Base-by-base conservation (phyloP, 2,797 vertebrate species). In the Pangasius larnaudii region DNA sequence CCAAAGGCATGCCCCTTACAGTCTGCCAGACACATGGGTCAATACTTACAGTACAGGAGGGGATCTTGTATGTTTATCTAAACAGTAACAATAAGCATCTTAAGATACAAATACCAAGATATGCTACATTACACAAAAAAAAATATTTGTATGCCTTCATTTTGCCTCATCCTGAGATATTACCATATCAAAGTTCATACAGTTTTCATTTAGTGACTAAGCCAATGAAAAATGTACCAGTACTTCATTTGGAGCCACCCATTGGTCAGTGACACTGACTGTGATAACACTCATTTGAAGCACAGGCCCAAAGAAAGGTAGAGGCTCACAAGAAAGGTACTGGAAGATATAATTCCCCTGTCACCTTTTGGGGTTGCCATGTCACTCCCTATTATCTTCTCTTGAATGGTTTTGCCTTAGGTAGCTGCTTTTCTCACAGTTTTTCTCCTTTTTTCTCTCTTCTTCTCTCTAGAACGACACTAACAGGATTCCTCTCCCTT, bases 1-100 rank as follows among this genome's bases (percentile, higher is more conserved):
- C 92, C 91, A 93, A 94, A 91, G 93, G 92, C 91, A 93, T 89
- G 91, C 90, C 92, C 86, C 88, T 90, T 90, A 86, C 86, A 39
- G 3, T 88, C 69, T 74, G 80, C 88, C 65, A 89, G 84, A 84
- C 56, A 84, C 69, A 81, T 36, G 79, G 71, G 75, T 46, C 39
- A 78, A 56, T 84, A 22, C 59, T 18, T 87, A 75, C 74, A 79
- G 82, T 69, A 11, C 58, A 86, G 51, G 58, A 77, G 42, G 49
- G 1, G 16, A 56, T 49, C 77, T 59, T 39, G 75, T 42, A 63
- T 67, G 42, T 65, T 65, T 49, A 30, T 39, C 58, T 63, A 88
- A 85, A 90, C 78, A 81, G 72, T 74, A 79, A 13, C 63, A 61
- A 59, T 53, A 87, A 24, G 30, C 84, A 83, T 80, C 42, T 10